Conservation (phyloP, 2,888 invertebrate species). For the Macaria notata region DNA sequence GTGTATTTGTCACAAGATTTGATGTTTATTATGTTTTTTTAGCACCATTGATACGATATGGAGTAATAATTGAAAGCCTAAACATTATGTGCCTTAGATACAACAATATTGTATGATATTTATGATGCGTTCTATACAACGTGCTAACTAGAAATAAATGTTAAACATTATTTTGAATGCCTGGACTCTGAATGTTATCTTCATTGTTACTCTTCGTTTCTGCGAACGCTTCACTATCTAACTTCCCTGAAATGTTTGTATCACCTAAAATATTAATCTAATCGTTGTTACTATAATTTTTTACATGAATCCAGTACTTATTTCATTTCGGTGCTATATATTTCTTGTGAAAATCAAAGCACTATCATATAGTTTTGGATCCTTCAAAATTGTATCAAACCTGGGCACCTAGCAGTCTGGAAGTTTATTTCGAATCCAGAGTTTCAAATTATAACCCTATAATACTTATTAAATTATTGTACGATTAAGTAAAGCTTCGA, state of each 20-base stretch:
- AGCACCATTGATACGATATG: conserved; percentile 79
- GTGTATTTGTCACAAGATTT: conserved; percentile 53
- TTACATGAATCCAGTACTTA: neutral
- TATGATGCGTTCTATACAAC: conserved; percentile 82
- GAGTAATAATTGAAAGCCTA: conserved; percentile 81
- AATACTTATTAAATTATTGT: conserved; percentile 65
- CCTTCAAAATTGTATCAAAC: conserved; percentile 27
- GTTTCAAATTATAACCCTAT: conserved; percentile 63
- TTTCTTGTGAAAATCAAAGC: conserved; percentile 9
- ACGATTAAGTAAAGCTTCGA: conserved; percentile 76
- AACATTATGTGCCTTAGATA: conserved; percentile 84
- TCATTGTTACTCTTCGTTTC: conserved; percentile 49
- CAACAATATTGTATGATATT: conserved; percentile 83
- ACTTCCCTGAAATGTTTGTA: conserved; percentile 50
- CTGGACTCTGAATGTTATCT: conserved; percentile 57
- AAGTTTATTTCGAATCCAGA: conserved; percentile 67
- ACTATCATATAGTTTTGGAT: conserved; percentile 4
- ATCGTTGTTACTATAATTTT: conserved; percentile 6
- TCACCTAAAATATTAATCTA: conserved; percentile 25
- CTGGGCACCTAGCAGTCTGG: conserved; percentile 67
- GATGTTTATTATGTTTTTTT: conserved; percentile 52
- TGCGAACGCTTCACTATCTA: conserved; percentile 64
- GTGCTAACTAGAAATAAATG: conserved; percentile 80
- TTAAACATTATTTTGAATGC: conserved; percentile 75
- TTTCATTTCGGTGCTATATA: conserved; percentile 1